Conservation (phyloP, 2,888 invertebrate species). For the Odontothrips loti region DNA sequence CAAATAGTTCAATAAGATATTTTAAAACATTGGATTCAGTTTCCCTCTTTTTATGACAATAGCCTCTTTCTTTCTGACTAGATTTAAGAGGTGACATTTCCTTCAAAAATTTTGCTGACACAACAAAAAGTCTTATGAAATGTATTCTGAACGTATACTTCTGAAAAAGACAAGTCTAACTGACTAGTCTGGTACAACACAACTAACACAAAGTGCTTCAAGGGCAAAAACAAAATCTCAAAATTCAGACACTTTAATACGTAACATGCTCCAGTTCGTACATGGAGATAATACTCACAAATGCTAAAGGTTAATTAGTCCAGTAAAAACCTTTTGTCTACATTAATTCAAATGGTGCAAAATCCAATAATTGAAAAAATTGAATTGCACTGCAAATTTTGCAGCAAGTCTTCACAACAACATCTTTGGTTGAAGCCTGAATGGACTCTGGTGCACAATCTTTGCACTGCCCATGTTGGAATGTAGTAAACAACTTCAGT, state of each 20-base stretch:
- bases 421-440: slow-evolving; percentile 24
- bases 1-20: background rate
- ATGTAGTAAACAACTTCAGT: slow-evolving; percentile 23
- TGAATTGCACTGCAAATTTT: background rate
- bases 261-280: too few species aligned
- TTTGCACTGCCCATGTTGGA: slow-evolving; percentile 17
- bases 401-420: slow-evolving; percentile 15
- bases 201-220: background rate
- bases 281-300: too few species aligned
- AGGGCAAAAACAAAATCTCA: background rate
- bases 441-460: background rate
- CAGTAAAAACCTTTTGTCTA: background rate
- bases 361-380: slow-evolving; percentile 1
- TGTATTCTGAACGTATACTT: slow-evolving; percentile 15
- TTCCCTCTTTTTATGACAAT: background rate
- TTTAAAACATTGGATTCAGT: background rate
- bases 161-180: background rate
- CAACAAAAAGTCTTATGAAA: background rate
- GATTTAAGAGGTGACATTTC: slow-evolving; percentile 14
- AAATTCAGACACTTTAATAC: background rate
- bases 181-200: background rate
- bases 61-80: slow-evolving; percentile 4
- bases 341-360: background rate
- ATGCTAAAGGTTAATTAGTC: too few species aligned
- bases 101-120: background rate